Evolutionary conservation across 1,140 invertebrate genomes (phyloP), one percentile per base, ranked within the genome.

Genomic region (Laupala kohalensis): DNA sequence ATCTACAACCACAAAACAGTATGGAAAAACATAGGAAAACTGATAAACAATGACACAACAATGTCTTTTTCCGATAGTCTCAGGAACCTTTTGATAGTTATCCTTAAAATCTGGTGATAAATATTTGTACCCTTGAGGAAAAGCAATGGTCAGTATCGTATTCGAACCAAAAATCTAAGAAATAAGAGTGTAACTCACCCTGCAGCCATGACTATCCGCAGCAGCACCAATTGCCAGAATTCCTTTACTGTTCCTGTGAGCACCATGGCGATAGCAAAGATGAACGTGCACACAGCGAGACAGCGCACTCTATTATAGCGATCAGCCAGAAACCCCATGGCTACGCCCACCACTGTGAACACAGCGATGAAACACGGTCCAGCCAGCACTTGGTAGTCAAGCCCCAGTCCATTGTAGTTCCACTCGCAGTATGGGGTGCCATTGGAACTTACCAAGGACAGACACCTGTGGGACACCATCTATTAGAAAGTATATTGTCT

Each of bases 321-420:
- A 77, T 96, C 94, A 3, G 93, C 93, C 0, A 90, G 86, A 66
- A 93, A 84, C n/a, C 94, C 93, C 74, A 96, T 84, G 70, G 92
- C 83, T 12, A 96, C 88, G 3, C 94, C 94, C 23, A 90, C 87
- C 27, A 96, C 83, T 0, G 94, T 96, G 80, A 92, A 97, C 25
- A 95, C 90, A 12, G 92, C 88, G 76, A 96, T 95, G 80, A 96
- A 96, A 74, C 90, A 90, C 0, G 95, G 95, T 0, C 95, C 95
- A 0, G 94, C 94, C 53, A 97, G 80, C 74, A 96, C 88, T 83
- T 96, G 94, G 81, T 96, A 96, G 76, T 95, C 91, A 29, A 95
- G 83, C 2, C 95, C 95, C 63, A 95, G 83, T 0, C 95, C 95
- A 79, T 94, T 95, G 83, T 95, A 95, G 78, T 92, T 90, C 93